Evolutionary conservation across 2,113 vertebrate genomes (phyloP).

Genomic region (Charadrius vociferus): DNA sequence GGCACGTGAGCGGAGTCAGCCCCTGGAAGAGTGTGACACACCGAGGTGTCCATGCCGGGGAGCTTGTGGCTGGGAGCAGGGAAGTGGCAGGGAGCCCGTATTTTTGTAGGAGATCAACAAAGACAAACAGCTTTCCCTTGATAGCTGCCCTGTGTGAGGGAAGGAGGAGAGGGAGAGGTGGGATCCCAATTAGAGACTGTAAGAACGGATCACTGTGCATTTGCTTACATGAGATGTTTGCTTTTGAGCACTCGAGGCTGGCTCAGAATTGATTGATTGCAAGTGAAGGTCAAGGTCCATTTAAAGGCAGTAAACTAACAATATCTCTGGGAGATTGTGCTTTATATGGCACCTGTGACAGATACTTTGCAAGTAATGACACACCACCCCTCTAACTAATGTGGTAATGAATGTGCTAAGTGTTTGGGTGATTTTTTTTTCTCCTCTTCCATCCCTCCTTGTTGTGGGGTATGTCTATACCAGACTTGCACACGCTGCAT

Average conservation of each 20-base stretch:
- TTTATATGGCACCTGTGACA: background rate
- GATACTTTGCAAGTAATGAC: background rate
- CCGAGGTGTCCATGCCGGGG: accelerated
- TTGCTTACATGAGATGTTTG: background rate
- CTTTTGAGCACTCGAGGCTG: background rate
- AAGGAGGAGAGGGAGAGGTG: background rate
- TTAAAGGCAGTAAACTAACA: conserved; percentile 5
- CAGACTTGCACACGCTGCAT: background rate
- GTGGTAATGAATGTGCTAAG: background rate
- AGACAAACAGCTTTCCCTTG: background rate
- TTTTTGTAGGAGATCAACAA: background rate
- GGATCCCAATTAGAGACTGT: background rate
- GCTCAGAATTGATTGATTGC: background rate
- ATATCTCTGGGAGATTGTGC: background rate
- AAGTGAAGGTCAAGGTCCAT: background rate
- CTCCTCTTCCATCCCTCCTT: background rate
- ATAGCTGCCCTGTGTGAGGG: background rate
- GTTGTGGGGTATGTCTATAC: background rate
- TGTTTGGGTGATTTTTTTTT: background rate
- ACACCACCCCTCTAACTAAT: background rate
- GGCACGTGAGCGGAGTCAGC: background rate
- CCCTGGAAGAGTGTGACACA: background rate
- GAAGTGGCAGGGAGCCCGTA: background rate
- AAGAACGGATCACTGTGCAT: background rate
- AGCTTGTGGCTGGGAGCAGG: background rate